Conservation (phyloP, 2,113 vertebrate genomes). For the Panthera uncia region DNA sequence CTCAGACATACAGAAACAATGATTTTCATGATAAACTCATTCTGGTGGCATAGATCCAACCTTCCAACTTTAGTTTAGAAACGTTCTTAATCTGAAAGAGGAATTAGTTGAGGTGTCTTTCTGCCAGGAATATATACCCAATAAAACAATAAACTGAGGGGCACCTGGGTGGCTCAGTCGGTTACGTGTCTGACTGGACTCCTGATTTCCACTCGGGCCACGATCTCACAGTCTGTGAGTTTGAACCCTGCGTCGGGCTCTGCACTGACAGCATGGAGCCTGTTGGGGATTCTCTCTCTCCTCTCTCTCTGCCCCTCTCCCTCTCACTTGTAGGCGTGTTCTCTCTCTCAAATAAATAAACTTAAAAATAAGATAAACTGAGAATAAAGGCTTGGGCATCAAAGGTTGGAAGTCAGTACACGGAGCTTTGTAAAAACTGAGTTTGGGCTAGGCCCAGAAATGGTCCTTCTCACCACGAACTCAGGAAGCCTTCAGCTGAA, state of each 20-base stretch:
- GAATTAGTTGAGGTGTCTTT: neutral
- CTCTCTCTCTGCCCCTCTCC: no score
- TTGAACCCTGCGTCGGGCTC: no score
- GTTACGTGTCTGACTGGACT: no score
- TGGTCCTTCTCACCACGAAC: fast-evolving
- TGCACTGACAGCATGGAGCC: no score
- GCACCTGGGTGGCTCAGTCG: no score
- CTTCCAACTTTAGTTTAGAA: neutral
- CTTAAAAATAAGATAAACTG: no score
- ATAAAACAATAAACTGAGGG: neutral
- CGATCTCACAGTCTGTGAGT: no score
- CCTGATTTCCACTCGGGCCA: no score
- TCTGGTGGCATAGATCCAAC: neutral
- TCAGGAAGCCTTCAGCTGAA: neutral
- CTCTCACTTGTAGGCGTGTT: no score
- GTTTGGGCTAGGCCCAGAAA: neutral
- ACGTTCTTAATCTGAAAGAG: neutral
- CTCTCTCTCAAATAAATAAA: no score
- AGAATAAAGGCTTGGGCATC: neutral
- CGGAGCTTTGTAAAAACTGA: neutral
- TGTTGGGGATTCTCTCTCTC: no score
- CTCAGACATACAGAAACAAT: neutral
- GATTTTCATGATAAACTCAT: neutral
- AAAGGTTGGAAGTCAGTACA: neutral
- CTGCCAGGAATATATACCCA: neutral